Conservation (phyloP, 2,888 invertebrate species). For the Scaptodrosophila latifasciaeformis region DNA sequence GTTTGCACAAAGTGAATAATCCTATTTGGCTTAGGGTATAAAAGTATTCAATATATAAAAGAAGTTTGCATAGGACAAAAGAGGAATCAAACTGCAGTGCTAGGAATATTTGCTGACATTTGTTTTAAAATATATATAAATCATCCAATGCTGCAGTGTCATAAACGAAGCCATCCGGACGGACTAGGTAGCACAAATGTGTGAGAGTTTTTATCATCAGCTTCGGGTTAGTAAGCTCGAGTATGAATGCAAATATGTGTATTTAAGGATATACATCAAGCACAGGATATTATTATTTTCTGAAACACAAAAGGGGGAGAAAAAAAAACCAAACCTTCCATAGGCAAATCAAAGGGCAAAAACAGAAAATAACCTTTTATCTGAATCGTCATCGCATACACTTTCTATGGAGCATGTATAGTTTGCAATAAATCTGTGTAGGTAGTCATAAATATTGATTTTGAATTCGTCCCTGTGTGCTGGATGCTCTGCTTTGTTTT, state of each 20-base stretch:
- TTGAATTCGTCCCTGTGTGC: conserved; percentile 48
- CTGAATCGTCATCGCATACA: neutral
- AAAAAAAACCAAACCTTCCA: conserved; percentile 10
- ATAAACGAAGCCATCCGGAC: conserved; percentile 42
- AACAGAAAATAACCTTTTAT: conserved; percentile 12
- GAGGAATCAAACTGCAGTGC: too few species aligned
- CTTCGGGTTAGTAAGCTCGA: too few species aligned
- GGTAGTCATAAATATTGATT: conserved; percentile 65
- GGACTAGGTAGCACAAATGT: too few species aligned
- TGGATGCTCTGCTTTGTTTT: too few species aligned
- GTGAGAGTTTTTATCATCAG: too few species aligned
- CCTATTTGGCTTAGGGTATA: too few species aligned
- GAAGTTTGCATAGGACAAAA: too few species aligned
- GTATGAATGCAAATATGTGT: too few species aligned
- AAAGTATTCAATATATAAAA: too few species aligned
- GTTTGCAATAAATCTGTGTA: conserved; percentile 60
- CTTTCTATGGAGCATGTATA: conserved; percentile 18
- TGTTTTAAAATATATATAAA: conserved; percentile 58
- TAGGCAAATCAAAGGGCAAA: conserved; percentile 49
- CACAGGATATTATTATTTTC: conserved; percentile 63
- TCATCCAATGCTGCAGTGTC: conserved; percentile 56
- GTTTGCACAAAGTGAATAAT: too few species aligned
- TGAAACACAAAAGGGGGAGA: conserved; percentile 17
- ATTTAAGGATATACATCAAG: conserved; percentile 42
- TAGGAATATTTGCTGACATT: conserved; percentile 55